A percentile compares a stretch with the other conserved stretches of the same genome.
phyloP scores from a whole-genome alignment of 1,140 invertebrate genomes.

The Trichonephila clavata region DNA sequence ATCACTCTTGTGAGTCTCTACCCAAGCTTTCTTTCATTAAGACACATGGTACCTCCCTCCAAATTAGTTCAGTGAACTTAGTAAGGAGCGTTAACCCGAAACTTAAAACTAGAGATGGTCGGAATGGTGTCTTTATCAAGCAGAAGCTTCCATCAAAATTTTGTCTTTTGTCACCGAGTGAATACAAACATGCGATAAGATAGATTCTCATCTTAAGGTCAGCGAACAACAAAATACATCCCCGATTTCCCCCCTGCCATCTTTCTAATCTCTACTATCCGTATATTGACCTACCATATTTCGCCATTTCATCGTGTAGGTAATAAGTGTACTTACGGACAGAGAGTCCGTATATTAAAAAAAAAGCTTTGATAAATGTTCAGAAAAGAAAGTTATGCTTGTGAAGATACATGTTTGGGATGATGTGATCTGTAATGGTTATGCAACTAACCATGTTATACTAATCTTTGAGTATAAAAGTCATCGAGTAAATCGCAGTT shows the following conservation, averaged over 20 bases:
- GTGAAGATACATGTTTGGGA: not conserved
- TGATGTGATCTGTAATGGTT: no score
- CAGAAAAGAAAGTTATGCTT: not conserved
- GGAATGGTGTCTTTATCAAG: slow-evolving; percentile 52
- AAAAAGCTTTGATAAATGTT: not conserved
- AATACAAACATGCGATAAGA: slow-evolving; percentile 66
- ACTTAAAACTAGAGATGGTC: not conserved
- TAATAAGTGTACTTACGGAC: not conserved
- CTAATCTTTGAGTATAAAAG: no score
- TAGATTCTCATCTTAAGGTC: slow-evolving; percentile 66
- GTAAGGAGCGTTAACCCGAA: slow-evolving; percentile 41
- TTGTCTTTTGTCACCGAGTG: slow-evolving; percentile 54
- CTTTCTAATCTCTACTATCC: not conserved
- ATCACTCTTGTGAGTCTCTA: no score
- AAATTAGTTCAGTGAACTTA: slow-evolving; percentile 56
- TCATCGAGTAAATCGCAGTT: no score
- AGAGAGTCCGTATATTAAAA: not conserved
- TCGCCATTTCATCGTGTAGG: not conserved
- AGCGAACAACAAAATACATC: slow-evolving; percentile 53
- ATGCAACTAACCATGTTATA: not conserved
- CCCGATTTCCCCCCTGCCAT: not conserved
- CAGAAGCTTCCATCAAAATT: slow-evolving; percentile 49
- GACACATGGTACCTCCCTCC: not conserved
- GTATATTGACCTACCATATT: slow-evolving; percentile 60
- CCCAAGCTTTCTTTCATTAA: not conserved